phyloP scores from a whole-genome alignment of 2,113 vertebrate genomes.

The Brachionichthys hirsutus region DNA sequence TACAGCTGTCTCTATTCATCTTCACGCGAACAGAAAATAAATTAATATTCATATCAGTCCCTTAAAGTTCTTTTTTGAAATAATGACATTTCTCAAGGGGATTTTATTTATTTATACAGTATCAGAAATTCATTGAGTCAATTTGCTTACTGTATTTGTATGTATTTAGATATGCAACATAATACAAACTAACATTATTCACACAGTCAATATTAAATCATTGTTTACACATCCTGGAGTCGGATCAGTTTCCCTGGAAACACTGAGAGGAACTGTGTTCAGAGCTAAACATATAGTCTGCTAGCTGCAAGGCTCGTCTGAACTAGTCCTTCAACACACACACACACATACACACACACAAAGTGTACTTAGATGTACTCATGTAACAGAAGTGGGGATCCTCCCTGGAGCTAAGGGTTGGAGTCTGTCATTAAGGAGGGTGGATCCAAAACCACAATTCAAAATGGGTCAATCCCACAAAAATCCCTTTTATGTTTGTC shows the following conservation, averaged over 20 bases:
- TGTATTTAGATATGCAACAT: too few species aligned
- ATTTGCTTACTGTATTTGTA: too few species aligned
- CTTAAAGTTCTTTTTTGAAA: too few species aligned
- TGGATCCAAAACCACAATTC: slow-evolving; percentile 28
- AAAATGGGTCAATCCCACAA: slow-evolving; percentile 20
- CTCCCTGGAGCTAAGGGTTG: slow-evolving; percentile 37
- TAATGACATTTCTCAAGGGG: too few species aligned
- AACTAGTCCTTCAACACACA: slow-evolving; percentile 44
- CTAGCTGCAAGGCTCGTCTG: slow-evolving; percentile 15
- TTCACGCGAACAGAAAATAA: too few species aligned
- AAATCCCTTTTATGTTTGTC: background rate
- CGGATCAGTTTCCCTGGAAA: slow-evolving; percentile 32
- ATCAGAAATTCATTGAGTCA: too few species aligned
- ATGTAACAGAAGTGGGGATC: slow-evolving; percentile 16
- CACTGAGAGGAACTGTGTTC: slow-evolving; percentile 16
- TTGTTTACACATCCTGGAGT: slow-evolving; percentile 40
- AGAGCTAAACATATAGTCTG: slow-evolving; percentile 16
- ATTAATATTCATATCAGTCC: too few species aligned
- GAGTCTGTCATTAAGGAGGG: slow-evolving; percentile 60
- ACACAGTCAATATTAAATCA: slow-evolving; percentile 10
- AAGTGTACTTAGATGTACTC: slow-evolving; percentile 24
- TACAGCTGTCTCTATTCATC: too few species aligned
- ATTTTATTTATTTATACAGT: too few species aligned
- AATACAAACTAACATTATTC: background rate
- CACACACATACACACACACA: slow-evolving; percentile 17